Evolutionary conservation across 2,888 invertebrate genomes (phyloP).

Genomic region (Chorisops tibialis): DNA sequence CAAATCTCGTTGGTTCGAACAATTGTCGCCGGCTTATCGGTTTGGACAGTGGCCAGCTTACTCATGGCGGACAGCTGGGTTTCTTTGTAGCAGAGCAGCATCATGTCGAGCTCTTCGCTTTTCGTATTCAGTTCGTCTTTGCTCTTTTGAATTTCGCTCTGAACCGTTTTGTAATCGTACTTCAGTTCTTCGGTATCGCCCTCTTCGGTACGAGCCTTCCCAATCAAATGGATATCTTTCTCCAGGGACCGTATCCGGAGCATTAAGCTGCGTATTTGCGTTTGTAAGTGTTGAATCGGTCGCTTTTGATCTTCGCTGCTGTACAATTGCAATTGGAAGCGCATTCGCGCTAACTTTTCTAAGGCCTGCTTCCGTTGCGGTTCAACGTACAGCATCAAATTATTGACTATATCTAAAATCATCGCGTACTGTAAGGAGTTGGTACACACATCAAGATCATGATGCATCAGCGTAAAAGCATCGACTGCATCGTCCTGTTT

Average conservation of each 20-base stretch:
- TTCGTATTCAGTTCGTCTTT: constrained; percentile 83
- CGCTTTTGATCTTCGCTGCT: constrained; percentile 87
- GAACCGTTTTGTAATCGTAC: constrained; percentile 67
- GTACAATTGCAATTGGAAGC: constrained; percentile 89
- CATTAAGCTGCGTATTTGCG: constrained; percentile 68
- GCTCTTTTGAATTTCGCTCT: constrained; percentile 72
- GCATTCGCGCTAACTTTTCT: constrained; percentile 81
- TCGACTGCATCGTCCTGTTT: constrained; percentile 86
- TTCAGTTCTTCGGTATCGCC: constrained; percentile 59
- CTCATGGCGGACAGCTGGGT: constrained; percentile 61
- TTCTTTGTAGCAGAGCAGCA: constrained; percentile 90
- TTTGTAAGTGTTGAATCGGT: constrained; percentile 89
- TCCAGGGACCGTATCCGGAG: constrained; percentile 82
- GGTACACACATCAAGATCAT: constrained; percentile 96
- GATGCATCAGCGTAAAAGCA: constrained; percentile 96
- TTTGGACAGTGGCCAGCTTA: constrained; percentile 62
- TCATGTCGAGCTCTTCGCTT: constrained; percentile 92
- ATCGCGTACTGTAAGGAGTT: constrained; percentile 93
- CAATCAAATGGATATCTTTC: constrained; percentile 82
- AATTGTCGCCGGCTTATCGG: constrained; percentile 70
- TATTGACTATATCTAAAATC: constrained; percentile 97
- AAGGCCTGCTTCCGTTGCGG: constrained; percentile 89
- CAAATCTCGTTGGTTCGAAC: constrained; percentile 91
- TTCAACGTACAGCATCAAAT: constrained; percentile 92
- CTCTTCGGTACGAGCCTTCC: constrained; percentile 73